phyloP scores from a whole-genome alignment of 2,797 vertebrate genomes.

The Tadarida brasiliensis region DNA sequence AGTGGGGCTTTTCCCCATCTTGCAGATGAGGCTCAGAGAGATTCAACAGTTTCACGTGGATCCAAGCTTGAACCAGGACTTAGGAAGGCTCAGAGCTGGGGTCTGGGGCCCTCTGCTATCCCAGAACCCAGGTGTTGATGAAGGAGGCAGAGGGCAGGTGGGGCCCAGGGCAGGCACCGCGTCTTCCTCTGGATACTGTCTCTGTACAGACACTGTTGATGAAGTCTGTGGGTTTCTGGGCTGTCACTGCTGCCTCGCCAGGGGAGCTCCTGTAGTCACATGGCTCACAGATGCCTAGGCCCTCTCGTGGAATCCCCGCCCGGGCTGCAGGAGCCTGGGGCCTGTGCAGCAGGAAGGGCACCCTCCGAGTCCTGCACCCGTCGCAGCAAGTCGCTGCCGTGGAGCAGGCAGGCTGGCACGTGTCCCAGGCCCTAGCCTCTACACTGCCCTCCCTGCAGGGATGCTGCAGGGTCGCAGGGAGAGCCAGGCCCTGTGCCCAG shows the following conservation, averaged over 20 bases:
- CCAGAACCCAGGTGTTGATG: neutral
- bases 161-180: neutral
- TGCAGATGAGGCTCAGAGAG: neutral
- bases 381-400: neutral
- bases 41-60: neutral
- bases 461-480: neutral
- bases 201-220: rapidly evolving
- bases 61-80: neutral
- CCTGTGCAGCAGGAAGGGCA: neutral
- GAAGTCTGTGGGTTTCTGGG: rapidly evolving
- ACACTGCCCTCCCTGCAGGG: neutral
- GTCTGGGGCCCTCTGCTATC: neutral
- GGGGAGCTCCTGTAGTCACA: neutral
- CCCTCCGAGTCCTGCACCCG: neutral
- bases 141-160: neutral
- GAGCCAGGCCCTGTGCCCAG: rapidly evolving
- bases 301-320: neutral
- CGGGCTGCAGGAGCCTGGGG: neutral
- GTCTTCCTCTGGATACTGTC: neutral
- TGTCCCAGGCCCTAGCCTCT: no score
- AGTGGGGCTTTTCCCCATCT: neutral
- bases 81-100: neutral
- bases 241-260: neutral
- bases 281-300: rapidly evolving
- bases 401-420: neutral